These are phyloP conservation scores for Irena cyanogastra DNA, from an alignment of 2,113 vertebrate species.

Conservation along the genomic window DNA sequence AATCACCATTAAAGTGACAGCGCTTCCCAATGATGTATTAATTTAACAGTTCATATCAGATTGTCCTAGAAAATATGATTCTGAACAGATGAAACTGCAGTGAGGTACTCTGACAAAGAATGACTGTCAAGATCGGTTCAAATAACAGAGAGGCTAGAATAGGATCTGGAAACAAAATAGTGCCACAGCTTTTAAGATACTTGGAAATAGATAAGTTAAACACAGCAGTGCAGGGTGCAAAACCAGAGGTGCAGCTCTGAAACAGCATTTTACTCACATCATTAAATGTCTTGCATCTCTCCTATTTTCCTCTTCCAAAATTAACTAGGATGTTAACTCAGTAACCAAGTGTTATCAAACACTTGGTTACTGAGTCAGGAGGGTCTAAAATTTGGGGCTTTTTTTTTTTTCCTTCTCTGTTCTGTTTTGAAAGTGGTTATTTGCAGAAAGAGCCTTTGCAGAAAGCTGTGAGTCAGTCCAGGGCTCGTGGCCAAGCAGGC, in stretches of 20 bases:
- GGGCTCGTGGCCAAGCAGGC: background rate
- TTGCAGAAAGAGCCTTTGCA: background rate
- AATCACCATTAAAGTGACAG: slow-evolving; percentile 27
- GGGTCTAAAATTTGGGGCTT: background rate
- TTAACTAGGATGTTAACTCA: too few relatives aligned
- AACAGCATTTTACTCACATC: background rate
- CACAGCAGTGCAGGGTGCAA: rapidly evolving
- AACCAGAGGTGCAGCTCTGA: background rate
- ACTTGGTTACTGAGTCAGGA: background rate
- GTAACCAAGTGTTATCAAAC: too few relatives aligned
- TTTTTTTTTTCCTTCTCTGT: background rate
- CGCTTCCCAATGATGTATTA: slow-evolving; percentile 29
- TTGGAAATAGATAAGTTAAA: background rate
- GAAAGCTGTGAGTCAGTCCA: background rate
- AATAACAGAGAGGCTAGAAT: background rate
- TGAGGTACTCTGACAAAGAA: background rate
- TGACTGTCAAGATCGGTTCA: background rate
- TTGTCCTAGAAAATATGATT: background rate
- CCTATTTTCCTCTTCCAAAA: background rate
- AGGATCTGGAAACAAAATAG: background rate
- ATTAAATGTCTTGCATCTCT: background rate
- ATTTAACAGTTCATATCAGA: background rate
- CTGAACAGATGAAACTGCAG: background rate
- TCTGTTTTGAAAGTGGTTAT: background rate
- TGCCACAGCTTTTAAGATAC: background rate